Percentiles rank a stretch among this genome's conserved stretches.
phyloP scores from a whole-genome alignment of 1,140 invertebrate species.

The Drosophila kohkoa region DNA sequence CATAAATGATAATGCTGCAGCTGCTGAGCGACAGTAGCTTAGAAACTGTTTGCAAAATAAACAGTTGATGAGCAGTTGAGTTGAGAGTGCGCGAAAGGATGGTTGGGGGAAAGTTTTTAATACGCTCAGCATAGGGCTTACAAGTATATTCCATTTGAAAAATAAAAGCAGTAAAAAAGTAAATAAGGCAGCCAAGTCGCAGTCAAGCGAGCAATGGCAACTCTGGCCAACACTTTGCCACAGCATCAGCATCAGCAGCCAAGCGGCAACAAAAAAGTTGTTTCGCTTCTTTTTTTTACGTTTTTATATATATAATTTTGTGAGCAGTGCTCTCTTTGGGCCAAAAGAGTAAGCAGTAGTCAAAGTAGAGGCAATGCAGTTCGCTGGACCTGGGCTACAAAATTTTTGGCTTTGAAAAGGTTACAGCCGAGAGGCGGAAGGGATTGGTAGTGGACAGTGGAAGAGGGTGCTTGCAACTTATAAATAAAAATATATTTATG shows the following conservation, averaged over 20 bases:
- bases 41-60: slow-evolving; percentile 6
- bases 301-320: not conserved
- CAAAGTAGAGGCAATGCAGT: slow-evolving; percentile 47
- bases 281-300: slow-evolving; percentile 45
- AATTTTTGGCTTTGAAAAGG: slow-evolving; percentile 79
- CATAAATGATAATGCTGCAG: not conserved
- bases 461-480: slow-evolving; percentile 53
- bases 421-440: slow-evolving; percentile 19
- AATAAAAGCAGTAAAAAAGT: slow-evolving; percentile 48
- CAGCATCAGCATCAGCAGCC: slow-evolving; percentile 53
- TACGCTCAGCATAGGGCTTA: slow-evolving; percentile 41
- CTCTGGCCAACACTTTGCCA: slow-evolving; percentile 53
- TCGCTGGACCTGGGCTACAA: slow-evolving; percentile 59
- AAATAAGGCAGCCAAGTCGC: slow-evolving; percentile 58
- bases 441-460: not conserved
- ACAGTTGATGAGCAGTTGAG: not conserved
- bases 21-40: not conserved
- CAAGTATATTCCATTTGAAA: slow-evolving; percentile 53
- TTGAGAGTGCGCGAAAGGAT: not conserved
- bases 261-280: slow-evolving; percentile 74
- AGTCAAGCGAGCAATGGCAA: slow-evolving; percentile 34
- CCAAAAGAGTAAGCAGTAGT: slow-evolving; percentile 24
- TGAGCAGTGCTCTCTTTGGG: slow-evolving; percentile 5
- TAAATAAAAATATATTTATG: slow-evolving; percentile 82
- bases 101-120: slow-evolving; percentile 38